These are phyloP conservation scores for Odontomyia ornata DNA, from an alignment of 2,888 invertebrate species.

Conservation along the genomic window DNA sequence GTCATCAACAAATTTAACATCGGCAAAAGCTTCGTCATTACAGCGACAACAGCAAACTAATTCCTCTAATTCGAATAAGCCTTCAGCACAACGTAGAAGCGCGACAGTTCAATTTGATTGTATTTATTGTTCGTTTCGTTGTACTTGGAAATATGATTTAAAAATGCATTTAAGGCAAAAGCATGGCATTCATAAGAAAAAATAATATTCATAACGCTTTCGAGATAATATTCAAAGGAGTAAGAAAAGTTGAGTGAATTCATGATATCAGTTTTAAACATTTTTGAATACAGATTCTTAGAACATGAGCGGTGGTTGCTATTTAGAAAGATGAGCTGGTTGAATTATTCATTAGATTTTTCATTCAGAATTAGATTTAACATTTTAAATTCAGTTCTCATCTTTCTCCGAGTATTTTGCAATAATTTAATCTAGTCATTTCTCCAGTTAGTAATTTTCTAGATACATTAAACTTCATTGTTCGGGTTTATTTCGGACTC, in stretches of 20 bases:
- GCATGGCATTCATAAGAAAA: conserved; percentile 64
- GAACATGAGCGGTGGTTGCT: too few relatives aligned
- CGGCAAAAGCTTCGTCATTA: not conserved
- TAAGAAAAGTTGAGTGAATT: not conserved
- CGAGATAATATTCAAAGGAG: not conserved
- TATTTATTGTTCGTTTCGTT: conserved; percentile 62
- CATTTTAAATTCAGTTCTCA: too few relatives aligned
- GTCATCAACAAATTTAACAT: conserved; percentile 42
- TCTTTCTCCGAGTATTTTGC: too few relatives aligned
- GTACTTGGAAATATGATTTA: conserved; percentile 64
- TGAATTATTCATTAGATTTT: too few relatives aligned
- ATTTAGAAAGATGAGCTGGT: too few relatives aligned
- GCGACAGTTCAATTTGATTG: conserved; percentile 57
- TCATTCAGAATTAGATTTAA: too few relatives aligned
- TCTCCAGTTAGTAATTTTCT: too few relatives aligned
- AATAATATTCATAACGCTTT: conserved; percentile 52
- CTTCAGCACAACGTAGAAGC: conserved; percentile 8
- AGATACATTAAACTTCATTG: too few relatives aligned
- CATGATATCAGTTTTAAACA: not conserved
- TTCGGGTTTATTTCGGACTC: too few relatives aligned
- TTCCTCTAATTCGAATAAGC: not conserved
- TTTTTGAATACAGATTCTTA: too few relatives aligned
- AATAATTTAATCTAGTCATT: too few relatives aligned
- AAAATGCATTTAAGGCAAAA: conserved; percentile 64
- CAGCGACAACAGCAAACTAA: conserved; percentile 7